phyloP scores from a whole-genome alignment of 1,140 invertebrate genomes.

The Drosophila dunni region DNA sequence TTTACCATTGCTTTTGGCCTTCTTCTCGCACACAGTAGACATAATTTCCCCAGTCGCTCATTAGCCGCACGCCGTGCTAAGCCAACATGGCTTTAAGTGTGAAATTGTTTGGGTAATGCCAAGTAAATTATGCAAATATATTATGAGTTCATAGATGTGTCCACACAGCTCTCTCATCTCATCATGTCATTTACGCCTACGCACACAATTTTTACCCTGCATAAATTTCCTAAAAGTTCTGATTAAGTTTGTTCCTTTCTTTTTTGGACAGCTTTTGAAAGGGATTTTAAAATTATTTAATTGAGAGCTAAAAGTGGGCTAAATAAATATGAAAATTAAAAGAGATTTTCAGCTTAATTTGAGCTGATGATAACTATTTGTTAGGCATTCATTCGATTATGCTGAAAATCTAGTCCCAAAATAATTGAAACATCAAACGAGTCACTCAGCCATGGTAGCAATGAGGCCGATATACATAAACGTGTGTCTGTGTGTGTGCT shows the following conservation, averaged over 20 bases:
- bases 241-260: not conserved
- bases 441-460: constrained; percentile 57
- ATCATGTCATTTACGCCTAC: constrained; percentile 7
- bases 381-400: constrained; percentile 20
- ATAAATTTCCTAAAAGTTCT: constrained; percentile 6
- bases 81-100: constrained; percentile 61
- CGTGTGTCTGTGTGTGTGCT: too few relatives aligned
- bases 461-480: constrained; percentile 2
- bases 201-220: constrained; percentile 4
- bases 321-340: not conserved
- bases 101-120: constrained; percentile 73
- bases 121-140: constrained; percentile 74
- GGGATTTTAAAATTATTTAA: constrained; percentile 1
- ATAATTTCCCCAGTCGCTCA: constrained; percentile 76
- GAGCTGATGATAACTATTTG: constrained; percentile 12
- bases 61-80: constrained; percentile 66
- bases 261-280: not conserved
- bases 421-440: constrained; percentile 74
- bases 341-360: constrained; percentile 5
- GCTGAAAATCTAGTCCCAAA: constrained; percentile 31
- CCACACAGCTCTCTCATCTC: constrained; percentile 4
- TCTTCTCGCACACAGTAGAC: constrained; percentile 27
- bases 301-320: not conserved
- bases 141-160: constrained; percentile 53
- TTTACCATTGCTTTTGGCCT: constrained; percentile 25